Evolutionary conservation across 1,140 invertebrate species (phyloP).

Genomic region (Steinernema khuongi): DNA sequence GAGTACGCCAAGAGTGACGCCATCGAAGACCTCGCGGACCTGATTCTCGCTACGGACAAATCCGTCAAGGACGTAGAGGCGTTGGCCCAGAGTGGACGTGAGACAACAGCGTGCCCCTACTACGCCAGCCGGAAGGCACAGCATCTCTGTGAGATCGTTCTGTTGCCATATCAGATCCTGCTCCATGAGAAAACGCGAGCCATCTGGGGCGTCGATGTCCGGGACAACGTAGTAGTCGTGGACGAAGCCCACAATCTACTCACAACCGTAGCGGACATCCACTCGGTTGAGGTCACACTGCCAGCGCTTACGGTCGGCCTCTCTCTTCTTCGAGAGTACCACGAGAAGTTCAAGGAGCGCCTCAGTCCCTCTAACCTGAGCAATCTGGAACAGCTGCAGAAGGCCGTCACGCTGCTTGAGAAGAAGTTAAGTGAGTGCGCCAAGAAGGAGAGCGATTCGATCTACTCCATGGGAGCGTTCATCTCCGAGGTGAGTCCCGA

Average conservation of each 20-base stretch:
- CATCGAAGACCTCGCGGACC: conserved; percentile 48
- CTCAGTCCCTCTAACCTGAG: background rate
- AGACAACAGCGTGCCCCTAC: conserved; percentile 46
- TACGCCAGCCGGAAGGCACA: conserved; percentile 46
- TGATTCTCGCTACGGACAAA: conserved; percentile 28
- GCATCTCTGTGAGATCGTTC: conserved; percentile 56
- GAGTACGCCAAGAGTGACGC: conserved; percentile 39
- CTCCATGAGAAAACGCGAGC: conserved; percentile 78
- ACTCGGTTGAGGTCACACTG: conserved; percentile 71
- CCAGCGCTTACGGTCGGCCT: conserved; percentile 62
- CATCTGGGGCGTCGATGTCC: conserved; percentile 75
- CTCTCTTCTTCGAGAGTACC: conserved; percentile 2
- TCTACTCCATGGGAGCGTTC: conserved; percentile 27
- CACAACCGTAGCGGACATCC: conserved; percentile 79
- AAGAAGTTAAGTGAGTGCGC: background rate
- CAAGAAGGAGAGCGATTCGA: background rate
- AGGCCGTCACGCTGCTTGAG: background rate
- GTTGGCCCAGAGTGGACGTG: background rate
- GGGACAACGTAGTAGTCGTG: conserved; percentile 80
- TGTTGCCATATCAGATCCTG: conserved; percentile 66
- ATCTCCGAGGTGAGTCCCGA: conserved; percentile 24
- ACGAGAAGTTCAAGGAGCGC: background rate
- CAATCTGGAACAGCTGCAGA: background rate
- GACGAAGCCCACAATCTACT: conserved; percentile 96
- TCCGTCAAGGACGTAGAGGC: background rate